phyloP scores from a whole-genome alignment of 2,113 vertebrate species.

The Gymnobelideus leadbeateri region DNA sequence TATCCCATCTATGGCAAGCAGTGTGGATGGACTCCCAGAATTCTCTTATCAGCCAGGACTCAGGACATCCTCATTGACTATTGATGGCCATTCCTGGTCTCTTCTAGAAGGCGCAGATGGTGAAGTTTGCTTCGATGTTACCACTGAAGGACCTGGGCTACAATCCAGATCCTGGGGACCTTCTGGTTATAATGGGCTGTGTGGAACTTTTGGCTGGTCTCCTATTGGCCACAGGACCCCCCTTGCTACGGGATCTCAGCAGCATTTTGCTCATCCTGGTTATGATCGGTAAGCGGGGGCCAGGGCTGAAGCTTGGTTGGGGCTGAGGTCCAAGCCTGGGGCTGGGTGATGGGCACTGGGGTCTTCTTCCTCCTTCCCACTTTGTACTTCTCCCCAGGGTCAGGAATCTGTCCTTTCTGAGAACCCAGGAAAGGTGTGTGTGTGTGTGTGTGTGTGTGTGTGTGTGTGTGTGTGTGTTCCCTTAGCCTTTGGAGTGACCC shows the following conservation, averaged over 20 bases:
- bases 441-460: background rate
- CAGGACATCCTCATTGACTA: background rate
- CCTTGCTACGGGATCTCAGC: constrained; percentile 86
- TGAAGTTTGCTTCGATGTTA: constrained; percentile 85
- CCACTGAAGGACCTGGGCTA: constrained; percentile 83
- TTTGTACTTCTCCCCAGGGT: constrained; percentile 16
- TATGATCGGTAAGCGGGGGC: constrained; percentile 85
- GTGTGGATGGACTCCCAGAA: background rate
- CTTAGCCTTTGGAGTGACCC: background rate
- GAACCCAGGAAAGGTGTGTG: background rate
- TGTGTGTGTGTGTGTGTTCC: background rate
- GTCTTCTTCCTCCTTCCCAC: background rate
- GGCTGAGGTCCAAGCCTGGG: constrained; percentile 31
- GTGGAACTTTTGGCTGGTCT: constrained; percentile 83
- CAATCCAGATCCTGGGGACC: constrained; percentile 78
- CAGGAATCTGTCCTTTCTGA: background rate
- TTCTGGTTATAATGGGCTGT: constrained; percentile 85
- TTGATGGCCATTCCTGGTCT: constrained; percentile 1
- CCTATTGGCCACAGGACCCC: constrained; percentile 84
- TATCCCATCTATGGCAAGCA: background rate
- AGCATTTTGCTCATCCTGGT: constrained; percentile 85
- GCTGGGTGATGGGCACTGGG: background rate
- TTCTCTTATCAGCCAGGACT: background rate
- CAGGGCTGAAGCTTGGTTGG: background rate
- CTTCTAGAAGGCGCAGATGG: constrained; percentile 82